Conservation (phyloP, 2,888 invertebrate genomes). For the Lysandra coridon region DNA sequence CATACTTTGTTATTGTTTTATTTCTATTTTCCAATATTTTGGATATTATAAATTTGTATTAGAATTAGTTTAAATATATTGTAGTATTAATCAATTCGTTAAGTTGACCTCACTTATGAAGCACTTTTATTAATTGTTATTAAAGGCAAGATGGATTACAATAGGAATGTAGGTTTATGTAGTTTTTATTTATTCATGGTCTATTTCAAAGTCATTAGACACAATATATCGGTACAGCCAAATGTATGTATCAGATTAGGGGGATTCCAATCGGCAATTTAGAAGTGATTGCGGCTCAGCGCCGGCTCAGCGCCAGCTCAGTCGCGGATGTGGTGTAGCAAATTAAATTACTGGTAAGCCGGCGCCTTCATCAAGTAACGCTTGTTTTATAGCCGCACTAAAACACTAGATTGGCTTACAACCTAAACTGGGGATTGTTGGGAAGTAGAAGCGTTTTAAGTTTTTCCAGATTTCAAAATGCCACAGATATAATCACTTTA, state of each 20-base stretch:
- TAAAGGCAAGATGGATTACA: no score
- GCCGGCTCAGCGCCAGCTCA: neutral
- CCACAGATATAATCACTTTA: no score
- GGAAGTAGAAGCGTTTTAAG: neutral
- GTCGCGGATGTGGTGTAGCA: slow-evolving; percentile 23
- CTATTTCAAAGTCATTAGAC: neutral
- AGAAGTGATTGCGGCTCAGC: slow-evolving; percentile 17
- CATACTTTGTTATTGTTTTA: neutral
- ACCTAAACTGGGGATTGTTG: neutral
- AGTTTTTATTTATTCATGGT: no score
- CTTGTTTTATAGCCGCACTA: slow-evolving; percentile 5
- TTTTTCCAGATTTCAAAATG: neutral
- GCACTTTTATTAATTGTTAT: no score
- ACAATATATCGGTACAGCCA: neutral
- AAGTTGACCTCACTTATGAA: no score
- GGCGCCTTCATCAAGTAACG: slow-evolving; percentile 17
- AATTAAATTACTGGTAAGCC: slow-evolving; percentile 27
- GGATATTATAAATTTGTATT: no score
- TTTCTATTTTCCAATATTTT: no score
- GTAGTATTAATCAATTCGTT: no score
- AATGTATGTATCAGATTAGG: slow-evolving; percentile 3
- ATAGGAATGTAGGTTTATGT: no score
- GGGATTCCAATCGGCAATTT: slow-evolving; percentile 13
- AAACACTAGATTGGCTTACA: neutral
- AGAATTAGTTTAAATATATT: no score